Evolutionary conservation across 2,888 invertebrate species (phyloP), one percentile per base, ranked within the genome.

Genomic region (Tortrix viridana): DNA sequence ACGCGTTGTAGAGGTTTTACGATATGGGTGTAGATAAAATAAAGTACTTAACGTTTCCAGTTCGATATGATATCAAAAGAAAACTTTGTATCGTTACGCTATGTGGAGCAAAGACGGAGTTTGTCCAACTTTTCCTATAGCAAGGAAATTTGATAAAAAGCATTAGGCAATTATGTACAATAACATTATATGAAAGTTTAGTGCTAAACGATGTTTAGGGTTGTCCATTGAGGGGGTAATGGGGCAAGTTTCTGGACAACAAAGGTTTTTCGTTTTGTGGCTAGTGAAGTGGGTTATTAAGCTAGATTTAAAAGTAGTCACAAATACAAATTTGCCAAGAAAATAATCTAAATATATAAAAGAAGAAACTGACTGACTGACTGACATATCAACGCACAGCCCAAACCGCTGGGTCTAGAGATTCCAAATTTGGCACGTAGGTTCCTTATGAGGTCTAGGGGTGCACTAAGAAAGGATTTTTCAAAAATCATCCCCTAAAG

Each of bases 21-120:
- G n/a, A n/a, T n/a, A n/a, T n/a, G n/a, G n/a, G n/a, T 18, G 48
- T 48, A 57, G 48, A 48, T 23, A 47, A 46, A 20, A 46, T 37
- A 47, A 57, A 48, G 57, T 57, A 41, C 57, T 57, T 48, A 57
- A 48, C 48, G 57, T n/a, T 14, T n/a, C 14, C 23, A n/a, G 19
- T 32, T 32, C 56, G 43, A 41, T 49, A 26, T 43, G 26, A 44
- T 38, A 38, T 52, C 38, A 20, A 52, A 22, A 19, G 52, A 19
- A 20, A 52, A 41, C 38, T 52, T 38, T 20, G 52, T 12, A 32
- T 26, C 47, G 20, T 23, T n/a, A 3, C 52, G 20, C 20, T 38
- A 20, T 52, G 52, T 41, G 38, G 6, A 38, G 20, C 38, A n/a
- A 20, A 38, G 7, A n/a, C 37, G 37, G 14, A 49, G 20, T 38